phyloP scores from a whole-genome alignment of 2,797 vertebrate species.

The Saxicola maurus region DNA sequence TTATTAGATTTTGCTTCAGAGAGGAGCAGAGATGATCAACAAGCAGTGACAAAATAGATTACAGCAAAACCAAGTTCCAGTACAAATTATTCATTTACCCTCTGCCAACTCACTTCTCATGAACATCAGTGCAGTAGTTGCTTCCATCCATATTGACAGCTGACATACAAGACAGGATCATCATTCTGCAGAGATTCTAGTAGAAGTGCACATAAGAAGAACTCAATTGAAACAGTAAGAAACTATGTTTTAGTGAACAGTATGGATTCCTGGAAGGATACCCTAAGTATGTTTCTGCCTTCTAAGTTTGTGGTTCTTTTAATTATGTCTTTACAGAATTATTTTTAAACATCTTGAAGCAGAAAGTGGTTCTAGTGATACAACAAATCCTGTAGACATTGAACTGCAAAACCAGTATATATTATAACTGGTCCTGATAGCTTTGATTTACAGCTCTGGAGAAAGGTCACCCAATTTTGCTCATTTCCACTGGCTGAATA shows the following conservation, averaged over 20 bases:
- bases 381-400: background rate
- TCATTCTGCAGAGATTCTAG: background rate
- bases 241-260: background rate
- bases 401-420: background rate
- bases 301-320: background rate
- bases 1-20: background rate
- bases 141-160: background rate
- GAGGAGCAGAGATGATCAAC: background rate
- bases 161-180: background rate
- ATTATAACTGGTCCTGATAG: background rate
- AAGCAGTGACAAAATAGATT: background rate
- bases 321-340: background rate
- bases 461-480: background rate
- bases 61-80: background rate
- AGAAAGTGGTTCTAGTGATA: background rate
- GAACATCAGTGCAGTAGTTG: background rate
- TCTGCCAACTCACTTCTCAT: conserved; percentile 14
- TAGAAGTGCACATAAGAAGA: background rate
- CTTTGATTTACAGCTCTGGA: background rate
- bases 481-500: background rate
- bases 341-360: background rate
- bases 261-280: background rate
- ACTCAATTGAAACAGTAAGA: background rate
- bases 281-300: background rate
- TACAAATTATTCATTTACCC: background rate